These are phyloP conservation scores for Emydoidea blandingii DNA, from an alignment of 2,797 vertebrate genomes.

Conservation along the genomic window DNA sequence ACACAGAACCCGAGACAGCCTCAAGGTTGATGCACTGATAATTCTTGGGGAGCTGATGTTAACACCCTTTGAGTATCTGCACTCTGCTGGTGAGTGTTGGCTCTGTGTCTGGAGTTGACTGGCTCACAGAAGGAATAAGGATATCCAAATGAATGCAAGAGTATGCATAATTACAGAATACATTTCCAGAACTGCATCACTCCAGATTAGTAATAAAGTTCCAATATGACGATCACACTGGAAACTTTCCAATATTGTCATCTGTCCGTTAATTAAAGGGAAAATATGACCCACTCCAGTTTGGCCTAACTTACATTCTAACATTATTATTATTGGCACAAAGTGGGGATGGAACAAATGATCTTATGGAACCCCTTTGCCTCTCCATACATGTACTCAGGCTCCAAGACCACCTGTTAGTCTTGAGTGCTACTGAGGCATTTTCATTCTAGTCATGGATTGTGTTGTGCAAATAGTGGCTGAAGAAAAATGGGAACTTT, in stretches of 20 bases:
- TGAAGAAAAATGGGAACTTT: not conserved
- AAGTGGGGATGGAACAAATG: not conserved
- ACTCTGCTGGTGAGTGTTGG: not conserved
- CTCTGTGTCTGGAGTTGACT: not conserved
- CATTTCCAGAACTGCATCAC: not conserved
- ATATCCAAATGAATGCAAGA: not conserved
- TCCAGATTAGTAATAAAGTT: not conserved
- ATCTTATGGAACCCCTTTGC: not conserved
- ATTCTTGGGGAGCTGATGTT: not conserved
- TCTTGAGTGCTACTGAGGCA: not conserved
- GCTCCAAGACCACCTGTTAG: not conserved
- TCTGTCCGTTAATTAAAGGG: not conserved
- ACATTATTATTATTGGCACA: not conserved
- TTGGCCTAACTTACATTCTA: not conserved
- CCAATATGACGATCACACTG: not conserved
- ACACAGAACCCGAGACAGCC: accelerated
- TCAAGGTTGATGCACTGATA: not conserved
- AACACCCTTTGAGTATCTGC: not conserved
- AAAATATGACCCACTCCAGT: not conserved
- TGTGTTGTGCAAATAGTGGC: not conserved
- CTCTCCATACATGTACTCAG: not conserved
- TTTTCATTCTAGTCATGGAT: not conserved
- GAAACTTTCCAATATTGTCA: not conserved
- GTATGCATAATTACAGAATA: not conserved
- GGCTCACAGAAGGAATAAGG: not conserved